Conservation (phyloP, 2,113 vertebrate species). For the Odontophorus gujanensis region DNA sequence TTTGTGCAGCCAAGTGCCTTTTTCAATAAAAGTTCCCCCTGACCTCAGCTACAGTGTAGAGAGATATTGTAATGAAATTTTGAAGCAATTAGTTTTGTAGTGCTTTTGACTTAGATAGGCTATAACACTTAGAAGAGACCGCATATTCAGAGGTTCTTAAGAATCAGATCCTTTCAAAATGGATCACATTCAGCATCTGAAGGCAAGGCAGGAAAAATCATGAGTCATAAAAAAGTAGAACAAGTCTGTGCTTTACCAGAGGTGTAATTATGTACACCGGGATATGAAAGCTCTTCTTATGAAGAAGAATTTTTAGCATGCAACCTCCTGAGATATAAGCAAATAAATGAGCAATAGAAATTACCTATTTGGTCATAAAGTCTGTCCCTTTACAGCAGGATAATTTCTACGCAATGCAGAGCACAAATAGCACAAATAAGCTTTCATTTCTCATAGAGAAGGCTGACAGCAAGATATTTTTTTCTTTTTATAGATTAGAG, state of each 20-base stretch:
- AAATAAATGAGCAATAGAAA: slow-evolving; percentile 32
- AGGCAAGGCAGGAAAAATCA: not conserved
- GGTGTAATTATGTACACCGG: not conserved
- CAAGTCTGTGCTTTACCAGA: not conserved
- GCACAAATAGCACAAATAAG: not conserved
- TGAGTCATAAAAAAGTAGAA: slow-evolving; percentile 1
- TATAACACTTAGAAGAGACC: not conserved
- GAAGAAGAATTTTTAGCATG: slow-evolving; percentile 21
- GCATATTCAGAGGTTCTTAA: not conserved
- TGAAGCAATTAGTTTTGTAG: not conserved
- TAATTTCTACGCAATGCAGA: slow-evolving; percentile 16
- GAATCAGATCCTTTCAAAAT: not conserved
- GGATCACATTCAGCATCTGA: not conserved
- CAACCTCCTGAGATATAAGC: not conserved
- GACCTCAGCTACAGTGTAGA: not conserved
- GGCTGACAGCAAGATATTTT: not conserved
- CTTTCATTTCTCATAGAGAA: slow-evolving; percentile 1
- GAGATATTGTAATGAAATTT: not conserved
- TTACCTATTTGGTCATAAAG: slow-evolving; percentile 28
- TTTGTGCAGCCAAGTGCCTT: not conserved
- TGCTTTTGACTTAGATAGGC: not conserved
- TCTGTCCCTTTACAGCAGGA: slow-evolving; percentile 31
- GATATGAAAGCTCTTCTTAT: slow-evolving; percentile 29
- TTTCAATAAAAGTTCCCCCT: not conserved
- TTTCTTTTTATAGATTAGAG: slow-evolving; percentile 6